Evolutionary conservation across 2,113 vertebrate species (phyloP).

Genomic region (Rynchops niger): DNA sequence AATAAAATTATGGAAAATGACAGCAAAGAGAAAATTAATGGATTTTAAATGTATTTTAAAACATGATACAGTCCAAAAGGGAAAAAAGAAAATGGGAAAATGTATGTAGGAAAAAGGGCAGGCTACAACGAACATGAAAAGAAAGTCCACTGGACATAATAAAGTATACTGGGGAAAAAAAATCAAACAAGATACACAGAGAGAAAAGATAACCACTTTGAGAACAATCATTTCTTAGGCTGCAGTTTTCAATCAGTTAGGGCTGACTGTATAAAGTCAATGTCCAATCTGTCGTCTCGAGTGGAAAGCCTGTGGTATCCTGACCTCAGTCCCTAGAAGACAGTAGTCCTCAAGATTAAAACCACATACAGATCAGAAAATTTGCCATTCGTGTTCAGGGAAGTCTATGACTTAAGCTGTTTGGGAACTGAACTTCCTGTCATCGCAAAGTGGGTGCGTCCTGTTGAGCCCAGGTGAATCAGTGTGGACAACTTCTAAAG

Average conservation of each 20-base stretch:
- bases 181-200: background rate
- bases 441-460: background rate
- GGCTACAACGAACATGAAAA: background rate
- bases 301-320: conserved; percentile 18
- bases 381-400: background rate
- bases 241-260: background rate
- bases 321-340: conserved; percentile 48
- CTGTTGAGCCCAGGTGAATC: background rate
- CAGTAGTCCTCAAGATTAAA: conserved; percentile 32
- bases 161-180: background rate
- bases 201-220: background rate
- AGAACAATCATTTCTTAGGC: background rate
- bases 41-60: conserved; percentile 43
- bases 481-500: background rate
- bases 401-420: conserved; percentile 12
- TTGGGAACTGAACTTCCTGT: conserved; percentile 62
- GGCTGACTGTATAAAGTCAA: background rate
- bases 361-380: conserved; percentile 29
- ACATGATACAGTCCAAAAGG: background rate
- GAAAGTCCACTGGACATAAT: background rate
- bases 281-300: background rate
- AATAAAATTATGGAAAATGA: conserved; percentile 60
- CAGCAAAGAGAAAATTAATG: conserved; percentile 49
- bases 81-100: conserved; percentile 12
- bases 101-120: background rate